Conservation (phyloP, 2,113 vertebrate genomes). For the human region DNA sequence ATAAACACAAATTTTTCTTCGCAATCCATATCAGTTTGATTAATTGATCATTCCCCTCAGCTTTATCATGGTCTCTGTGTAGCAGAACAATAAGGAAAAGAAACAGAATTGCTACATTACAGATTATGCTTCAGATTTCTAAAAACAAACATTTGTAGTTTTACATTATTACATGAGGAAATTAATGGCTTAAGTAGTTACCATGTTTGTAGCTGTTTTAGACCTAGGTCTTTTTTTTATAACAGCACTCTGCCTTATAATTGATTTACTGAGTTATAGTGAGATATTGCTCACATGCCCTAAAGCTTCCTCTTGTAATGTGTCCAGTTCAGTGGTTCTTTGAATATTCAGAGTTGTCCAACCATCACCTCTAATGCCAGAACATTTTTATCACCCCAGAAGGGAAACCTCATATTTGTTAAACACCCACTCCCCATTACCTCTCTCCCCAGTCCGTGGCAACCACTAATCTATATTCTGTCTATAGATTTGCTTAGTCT, state of each 20-base stretch:
- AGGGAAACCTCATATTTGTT: not conserved
- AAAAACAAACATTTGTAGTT: not conserved
- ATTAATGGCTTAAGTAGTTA: not conserved
- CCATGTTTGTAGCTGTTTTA: accelerated
- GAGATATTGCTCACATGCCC: not conserved
- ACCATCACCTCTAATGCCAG: not conserved
- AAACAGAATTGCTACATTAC: accelerated
- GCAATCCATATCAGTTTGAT: not conserved
- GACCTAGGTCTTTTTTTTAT: not conserved
- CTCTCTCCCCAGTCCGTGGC: not conserved
- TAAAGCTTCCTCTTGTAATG: not conserved
- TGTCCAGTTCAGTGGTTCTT: not conserved
- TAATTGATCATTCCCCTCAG: accelerated
- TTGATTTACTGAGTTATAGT: not conserved
- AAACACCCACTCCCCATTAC: not conserved
- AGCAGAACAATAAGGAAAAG: no score
- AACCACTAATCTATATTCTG: not conserved
- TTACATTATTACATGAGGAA: not conserved
- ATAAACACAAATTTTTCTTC: not conserved
- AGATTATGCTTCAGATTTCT: not conserved
- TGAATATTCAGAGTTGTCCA: not conserved
- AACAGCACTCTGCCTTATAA: not conserved
- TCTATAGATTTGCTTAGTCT: not conserved
- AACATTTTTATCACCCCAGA: not conserved
- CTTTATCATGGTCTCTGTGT: not conserved